phyloP scores from a whole-genome alignment of 2,797 vertebrate species.

The Siniperca scherzeri region DNA sequence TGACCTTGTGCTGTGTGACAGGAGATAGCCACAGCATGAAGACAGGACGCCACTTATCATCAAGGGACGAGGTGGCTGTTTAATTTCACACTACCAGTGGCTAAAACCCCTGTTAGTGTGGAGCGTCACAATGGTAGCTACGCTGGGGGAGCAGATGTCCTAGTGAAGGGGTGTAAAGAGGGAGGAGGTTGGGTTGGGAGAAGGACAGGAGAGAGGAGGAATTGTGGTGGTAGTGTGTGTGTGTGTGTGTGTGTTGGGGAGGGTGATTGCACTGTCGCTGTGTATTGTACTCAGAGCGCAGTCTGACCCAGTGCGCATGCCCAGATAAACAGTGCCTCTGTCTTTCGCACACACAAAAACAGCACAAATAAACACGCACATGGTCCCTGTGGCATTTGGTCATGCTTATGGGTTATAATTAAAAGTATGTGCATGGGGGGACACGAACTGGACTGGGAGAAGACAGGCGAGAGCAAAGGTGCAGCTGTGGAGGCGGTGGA shows the following conservation, averaged over 20 bases:
- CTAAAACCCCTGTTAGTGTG: constrained; percentile 81
- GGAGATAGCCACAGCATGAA: constrained; percentile 81
- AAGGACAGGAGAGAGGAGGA: constrained; percentile 58
- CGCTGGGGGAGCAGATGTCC: constrained; percentile 84
- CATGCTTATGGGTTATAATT: constrained; percentile 40
- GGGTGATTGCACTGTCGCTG: constrained; percentile 45
- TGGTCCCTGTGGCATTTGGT: constrained; percentile 21
- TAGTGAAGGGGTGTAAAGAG: constrained; percentile 78
- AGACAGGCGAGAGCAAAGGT: constrained; percentile 20
- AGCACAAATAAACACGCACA: constrained; percentile 39
- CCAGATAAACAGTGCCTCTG: constrained; percentile 53
- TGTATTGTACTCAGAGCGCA: constrained; percentile 64
- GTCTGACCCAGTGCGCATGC: constrained; percentile 63
- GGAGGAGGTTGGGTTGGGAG: constrained; percentile 67
- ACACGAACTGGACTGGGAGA: background rate
- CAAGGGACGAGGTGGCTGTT: constrained; percentile 83
- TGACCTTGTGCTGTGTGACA: constrained; percentile 83
- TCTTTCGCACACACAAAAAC: constrained; percentile 36
- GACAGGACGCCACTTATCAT: constrained; percentile 83
- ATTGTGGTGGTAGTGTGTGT: constrained; percentile 35
- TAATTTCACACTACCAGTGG: constrained; percentile 85
- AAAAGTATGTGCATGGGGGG: constrained; percentile 38
- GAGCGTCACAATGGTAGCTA: constrained; percentile 80
- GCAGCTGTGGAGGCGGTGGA: constrained; percentile 28
- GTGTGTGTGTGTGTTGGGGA: constrained; percentile 15